A percentile compares a stretch with the other conserved stretches of the same genome.
Conservation (phyloP, 64 coral and sea anemone genomes). For the Hydrozoanthus tunicans region DNA sequence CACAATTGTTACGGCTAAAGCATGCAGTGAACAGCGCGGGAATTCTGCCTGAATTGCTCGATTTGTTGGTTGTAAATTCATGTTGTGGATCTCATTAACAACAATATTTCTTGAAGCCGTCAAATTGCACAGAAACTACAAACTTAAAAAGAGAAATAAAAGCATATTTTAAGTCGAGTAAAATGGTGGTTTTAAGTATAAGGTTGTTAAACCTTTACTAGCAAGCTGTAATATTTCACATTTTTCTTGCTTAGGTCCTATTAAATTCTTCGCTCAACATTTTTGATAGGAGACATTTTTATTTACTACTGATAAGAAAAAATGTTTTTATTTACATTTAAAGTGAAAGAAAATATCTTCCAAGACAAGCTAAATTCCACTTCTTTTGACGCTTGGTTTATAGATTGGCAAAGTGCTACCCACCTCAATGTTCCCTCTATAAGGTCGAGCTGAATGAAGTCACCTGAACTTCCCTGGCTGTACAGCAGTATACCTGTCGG, state of each 20-base stretch:
- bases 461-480: constrained; percentile 23
- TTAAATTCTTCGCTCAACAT: neutral
- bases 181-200: too few species aligned
- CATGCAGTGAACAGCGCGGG: too few species aligned
- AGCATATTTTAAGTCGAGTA: too few species aligned
- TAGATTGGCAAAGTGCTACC: neutral
- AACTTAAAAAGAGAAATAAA: neutral
- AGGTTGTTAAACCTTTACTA: neutral
- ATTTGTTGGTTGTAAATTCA: neutral
- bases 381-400: neutral
- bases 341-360: neutral
- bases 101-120: neutral
- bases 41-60: too few species aligned
- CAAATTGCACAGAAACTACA: neutral
- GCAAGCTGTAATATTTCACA: neutral
- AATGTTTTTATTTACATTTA: constrained; percentile 11
- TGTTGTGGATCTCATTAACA: neutral
- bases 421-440: constrained; percentile 37
- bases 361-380: neutral
- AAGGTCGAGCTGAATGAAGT: constrained; percentile 28
- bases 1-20: too few species aligned
- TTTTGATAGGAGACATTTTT: neutral
- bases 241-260: neutral
- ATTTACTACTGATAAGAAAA: constrained; percentile 4
- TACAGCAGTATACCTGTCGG: constrained; percentile 18